Conservation (phyloP, 92 coral and sea anemone genomes). For the Heteractis magnifica region DNA sequence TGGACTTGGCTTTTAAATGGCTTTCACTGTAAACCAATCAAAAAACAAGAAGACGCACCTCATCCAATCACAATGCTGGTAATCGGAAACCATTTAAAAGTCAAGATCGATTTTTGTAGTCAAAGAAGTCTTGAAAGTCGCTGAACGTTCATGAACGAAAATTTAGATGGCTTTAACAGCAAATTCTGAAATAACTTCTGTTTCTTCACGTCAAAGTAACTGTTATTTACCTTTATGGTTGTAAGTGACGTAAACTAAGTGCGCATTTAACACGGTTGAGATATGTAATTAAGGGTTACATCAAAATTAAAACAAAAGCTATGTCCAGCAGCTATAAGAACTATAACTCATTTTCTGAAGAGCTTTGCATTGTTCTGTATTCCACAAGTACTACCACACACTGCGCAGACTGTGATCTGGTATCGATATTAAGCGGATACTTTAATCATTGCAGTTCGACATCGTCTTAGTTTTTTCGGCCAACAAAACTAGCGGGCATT, state of each 20-base stretch:
- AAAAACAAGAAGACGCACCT: background rate
- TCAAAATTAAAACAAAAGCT: too few relatives aligned
- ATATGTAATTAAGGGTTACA: too few relatives aligned
- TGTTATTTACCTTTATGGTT: background rate
- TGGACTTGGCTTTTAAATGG: too few relatives aligned
- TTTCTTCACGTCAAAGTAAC: background rate
- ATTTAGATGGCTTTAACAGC: too few relatives aligned
- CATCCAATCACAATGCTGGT: background rate
- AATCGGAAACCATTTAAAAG: background rate
- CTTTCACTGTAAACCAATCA: too few relatives aligned
- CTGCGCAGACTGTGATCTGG: constrained; percentile 9
- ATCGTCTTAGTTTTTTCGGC: too few relatives aligned
- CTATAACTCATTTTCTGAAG: too few relatives aligned
- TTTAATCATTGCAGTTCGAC: too few relatives aligned
- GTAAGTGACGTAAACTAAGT: background rate
- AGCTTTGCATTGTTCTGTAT: background rate
- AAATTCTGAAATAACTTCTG: background rate
- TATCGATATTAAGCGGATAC: background rate
- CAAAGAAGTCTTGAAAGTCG: background rate
- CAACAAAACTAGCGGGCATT: too few relatives aligned
- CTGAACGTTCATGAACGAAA: background rate
- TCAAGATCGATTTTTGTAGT: background rate
- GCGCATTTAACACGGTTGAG: too few relatives aligned
- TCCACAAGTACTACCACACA: background rate
- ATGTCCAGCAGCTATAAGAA: too few relatives aligned